Base-by-base conservation (phyloP, 2,888 invertebrate species). In the Syrista parreyssii region DNA sequence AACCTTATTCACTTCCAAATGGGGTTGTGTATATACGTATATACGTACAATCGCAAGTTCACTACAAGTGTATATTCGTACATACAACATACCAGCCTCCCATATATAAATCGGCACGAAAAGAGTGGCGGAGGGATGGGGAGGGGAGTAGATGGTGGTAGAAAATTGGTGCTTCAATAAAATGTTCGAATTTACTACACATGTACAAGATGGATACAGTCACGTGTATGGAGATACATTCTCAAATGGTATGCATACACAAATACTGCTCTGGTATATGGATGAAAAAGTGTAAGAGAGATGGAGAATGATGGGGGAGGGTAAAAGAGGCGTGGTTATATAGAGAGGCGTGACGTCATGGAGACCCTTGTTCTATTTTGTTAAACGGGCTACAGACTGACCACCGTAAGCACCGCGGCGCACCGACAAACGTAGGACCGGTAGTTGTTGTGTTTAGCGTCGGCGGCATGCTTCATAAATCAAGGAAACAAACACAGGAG, bases 391-490 rank as follows among this genome's bases (percentile, higher is more conserved):
- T 75, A 75, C 76, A 68, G 71, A 68, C 79, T 76, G 71, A 73
- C 55, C 68, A 80, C 76, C 80, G 81, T 73, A 35, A 76, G 73
- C 32, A 68, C 31, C 68, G 33, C 69, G 33, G 72, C 15, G 30
- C 31, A 33, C 31, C 15, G 23, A 75, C 68, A 71, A 73, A 77
- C 68, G 34, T 74, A 81, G 68, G 72, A 78, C 76, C 80, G 81
- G 80, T 79, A 79, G 79, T 86, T 86, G 87, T 86, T 87, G 89
- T 90, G 88, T 89, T 89, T 88, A 88, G 88, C 87, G 90, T 90
- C 89, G 86, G 86, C 84, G 87, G 87, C 89, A 89, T 87, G 90
- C 87, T 89, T 90, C 90, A 90, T 90, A 90, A 90, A 90, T 90
- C 90, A 90, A 87, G 89, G 88, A 89, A 89, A 89, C 89, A 90